phyloP scores from a whole-genome alignment of 2,113 vertebrate species.

The Coryphaenoides rupestris region DNA sequence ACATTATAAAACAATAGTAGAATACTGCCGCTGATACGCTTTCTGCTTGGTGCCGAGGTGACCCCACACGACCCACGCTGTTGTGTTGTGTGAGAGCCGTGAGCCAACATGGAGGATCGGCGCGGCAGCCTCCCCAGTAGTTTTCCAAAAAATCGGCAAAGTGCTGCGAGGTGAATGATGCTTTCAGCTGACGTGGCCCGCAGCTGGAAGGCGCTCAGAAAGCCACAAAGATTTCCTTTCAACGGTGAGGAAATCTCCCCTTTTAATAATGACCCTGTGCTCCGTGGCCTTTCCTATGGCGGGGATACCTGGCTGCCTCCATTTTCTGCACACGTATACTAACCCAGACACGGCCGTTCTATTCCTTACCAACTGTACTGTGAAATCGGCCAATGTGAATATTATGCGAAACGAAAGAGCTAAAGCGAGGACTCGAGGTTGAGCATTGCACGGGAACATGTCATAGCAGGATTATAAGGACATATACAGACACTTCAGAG shows the following conservation, averaged over 20 bases:
- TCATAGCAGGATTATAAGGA: neutral
- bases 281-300: conserved; percentile 26
- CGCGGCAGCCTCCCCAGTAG: conserved; percentile 36
- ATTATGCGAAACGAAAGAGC: neutral
- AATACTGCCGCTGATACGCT: too few species aligned
- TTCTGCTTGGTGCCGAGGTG: too few species aligned
- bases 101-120: conserved; percentile 31
- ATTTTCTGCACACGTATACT: neutral
- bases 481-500: neutral
- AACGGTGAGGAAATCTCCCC: conserved; percentile 15
- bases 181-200: conserved; percentile 53
- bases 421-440: neutral
- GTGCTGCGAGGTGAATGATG: conserved; percentile 57
- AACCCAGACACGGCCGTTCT: conserved; percentile 14
- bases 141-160: conserved; percentile 61
- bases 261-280: conserved; percentile 41
- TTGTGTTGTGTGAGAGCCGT: conserved; percentile 5
- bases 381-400: neutral
- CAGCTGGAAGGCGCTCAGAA: conserved; percentile 38
- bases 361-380: conserved; percentile 18
- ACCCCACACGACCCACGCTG: too few species aligned
- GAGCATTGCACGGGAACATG: conserved; percentile 3
- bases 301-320: conserved; percentile 8
- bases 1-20: too few species aligned
- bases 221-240: conserved; percentile 53